Base-by-base conservation (phyloP, 2,113 vertebrate species). In the Falcunculus frontatus region DNA sequence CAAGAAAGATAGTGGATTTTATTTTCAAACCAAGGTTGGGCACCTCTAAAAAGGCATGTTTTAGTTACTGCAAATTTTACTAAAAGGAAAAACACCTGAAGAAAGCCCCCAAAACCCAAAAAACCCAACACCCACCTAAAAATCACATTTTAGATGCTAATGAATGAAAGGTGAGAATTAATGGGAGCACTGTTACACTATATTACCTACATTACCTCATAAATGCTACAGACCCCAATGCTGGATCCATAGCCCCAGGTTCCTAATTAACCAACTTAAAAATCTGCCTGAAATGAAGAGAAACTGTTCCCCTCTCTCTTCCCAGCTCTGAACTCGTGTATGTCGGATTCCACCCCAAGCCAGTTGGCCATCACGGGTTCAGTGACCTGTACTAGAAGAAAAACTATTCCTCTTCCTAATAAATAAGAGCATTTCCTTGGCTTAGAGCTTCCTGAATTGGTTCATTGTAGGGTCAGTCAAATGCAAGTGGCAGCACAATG, bases 301-400 rank as follows among this genome's bases (percentile, higher is more conserved):
- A 63, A 89, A 69, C 25, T 49, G 11, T 6, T 74, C 11, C 15
- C 10, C n/a, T 74, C 19, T 57, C 57, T 68, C 33, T 33, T 55
- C 21, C 25, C 53, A 86, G 23, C 53, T 85, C 59, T 68, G 39
- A 94, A 79, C 30, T 72, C 3, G 10, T 52, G 53, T 21, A 35
- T 3, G 1, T 11, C 39, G n/a, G 29, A 75, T 44, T 81, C 49
- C 19, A 73, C 49, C 49, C 37, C 0, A 2, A 44, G 42, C 25
- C 44, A 63, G 50, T 16, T 35, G n/a, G 30, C 30, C 26, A 62
- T 41, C 50, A 49, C 0, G 11, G 63, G 13, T 42, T 46, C 67
- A 72, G 41, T 19, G 57, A 55, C 30, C 68, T 80, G 11, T 15
- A 64, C 19, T 25, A 56, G 27, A 26, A 52, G 44, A 68, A 75